phyloP scores from a whole-genome alignment of 2,113 vertebrate genomes.

The Deroptyus accipitrinus region DNA sequence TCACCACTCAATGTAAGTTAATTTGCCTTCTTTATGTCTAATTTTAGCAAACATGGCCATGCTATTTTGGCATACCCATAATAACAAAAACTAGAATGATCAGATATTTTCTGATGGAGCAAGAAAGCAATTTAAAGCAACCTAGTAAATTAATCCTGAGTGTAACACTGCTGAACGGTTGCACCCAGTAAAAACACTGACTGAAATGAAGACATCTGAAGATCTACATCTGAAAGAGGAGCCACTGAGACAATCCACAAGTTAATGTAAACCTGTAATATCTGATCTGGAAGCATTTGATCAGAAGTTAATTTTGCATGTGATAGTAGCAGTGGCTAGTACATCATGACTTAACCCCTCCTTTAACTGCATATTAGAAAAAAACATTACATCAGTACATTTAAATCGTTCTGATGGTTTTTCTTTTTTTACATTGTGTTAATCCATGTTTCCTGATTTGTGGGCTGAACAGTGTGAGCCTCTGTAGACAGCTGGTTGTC shows the following conservation, averaged over 20 bases:
- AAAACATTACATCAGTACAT: slow-evolving; percentile 28
- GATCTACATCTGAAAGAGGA: background rate
- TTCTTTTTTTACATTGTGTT: background rate
- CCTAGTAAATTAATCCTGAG: background rate
- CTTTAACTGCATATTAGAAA: background rate
- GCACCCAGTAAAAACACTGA: background rate
- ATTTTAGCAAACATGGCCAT: background rate
- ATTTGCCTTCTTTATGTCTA: background rate
- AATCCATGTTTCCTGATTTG: background rate
- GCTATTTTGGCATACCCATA: background rate
- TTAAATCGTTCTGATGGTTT: background rate
- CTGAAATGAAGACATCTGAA: background rate
- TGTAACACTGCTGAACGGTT: background rate
- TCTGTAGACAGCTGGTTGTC: background rate
- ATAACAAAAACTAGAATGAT: background rate
- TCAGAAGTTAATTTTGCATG: slow-evolving; percentile 36
- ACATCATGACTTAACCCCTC: background rate
- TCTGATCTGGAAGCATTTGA: slow-evolving; percentile 50
- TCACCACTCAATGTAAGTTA: background rate
- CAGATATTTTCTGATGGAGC: background rate
- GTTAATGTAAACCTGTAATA: slow-evolving; percentile 15
- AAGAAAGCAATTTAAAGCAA: background rate
- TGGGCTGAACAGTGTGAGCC: background rate
- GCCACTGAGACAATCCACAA: background rate
- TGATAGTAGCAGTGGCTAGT: slow-evolving; percentile 10